These are phyloP conservation scores for Meandrusa payeni DNA, from an alignment of 2,888 invertebrate species.

Conservation along the genomic window DNA sequence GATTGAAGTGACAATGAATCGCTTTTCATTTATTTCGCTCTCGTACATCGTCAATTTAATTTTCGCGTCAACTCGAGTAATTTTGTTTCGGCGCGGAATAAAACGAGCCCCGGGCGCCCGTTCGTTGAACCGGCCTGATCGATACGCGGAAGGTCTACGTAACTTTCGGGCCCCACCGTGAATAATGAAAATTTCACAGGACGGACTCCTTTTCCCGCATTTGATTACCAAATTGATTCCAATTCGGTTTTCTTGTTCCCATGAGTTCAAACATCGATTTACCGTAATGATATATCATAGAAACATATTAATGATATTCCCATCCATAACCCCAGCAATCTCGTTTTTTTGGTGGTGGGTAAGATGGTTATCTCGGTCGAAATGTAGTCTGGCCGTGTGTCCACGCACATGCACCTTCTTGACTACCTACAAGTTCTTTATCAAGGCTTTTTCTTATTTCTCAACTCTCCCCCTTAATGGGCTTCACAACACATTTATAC, in stretches of 20 bases:
- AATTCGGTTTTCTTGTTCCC: conserved; percentile 17
- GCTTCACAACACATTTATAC: no score
- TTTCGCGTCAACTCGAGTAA: conserved; percentile 33
- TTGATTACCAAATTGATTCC: conserved; percentile 11
- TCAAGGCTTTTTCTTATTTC: no score
- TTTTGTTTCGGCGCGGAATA: conserved; percentile 34
- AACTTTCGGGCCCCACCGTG: conserved; percentile 4
- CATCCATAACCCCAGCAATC: no score
- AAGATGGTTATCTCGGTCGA: no score
- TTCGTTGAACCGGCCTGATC: conserved; percentile 41
- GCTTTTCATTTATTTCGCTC: conserved; percentile 16
- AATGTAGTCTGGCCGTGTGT: no score
- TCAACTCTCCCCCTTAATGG: no score
- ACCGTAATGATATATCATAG: conserved; percentile 1
- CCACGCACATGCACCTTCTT: no score
- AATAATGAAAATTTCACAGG: conserved; percentile 20
- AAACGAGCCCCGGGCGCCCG: conserved; percentile 29
- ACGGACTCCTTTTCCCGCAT: conserved; percentile 3
- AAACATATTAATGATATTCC: no score
- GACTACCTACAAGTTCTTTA: no score
- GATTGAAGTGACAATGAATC: conserved; percentile 11
- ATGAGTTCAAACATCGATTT: conserved; percentile 17
- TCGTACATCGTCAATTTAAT: conserved; percentile 30
- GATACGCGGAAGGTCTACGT: conserved; percentile 36
- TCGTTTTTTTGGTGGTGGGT: no score